Conservation (phyloP, 2,888 invertebrate species). For the Drosophila pseudotalamancana region DNA sequence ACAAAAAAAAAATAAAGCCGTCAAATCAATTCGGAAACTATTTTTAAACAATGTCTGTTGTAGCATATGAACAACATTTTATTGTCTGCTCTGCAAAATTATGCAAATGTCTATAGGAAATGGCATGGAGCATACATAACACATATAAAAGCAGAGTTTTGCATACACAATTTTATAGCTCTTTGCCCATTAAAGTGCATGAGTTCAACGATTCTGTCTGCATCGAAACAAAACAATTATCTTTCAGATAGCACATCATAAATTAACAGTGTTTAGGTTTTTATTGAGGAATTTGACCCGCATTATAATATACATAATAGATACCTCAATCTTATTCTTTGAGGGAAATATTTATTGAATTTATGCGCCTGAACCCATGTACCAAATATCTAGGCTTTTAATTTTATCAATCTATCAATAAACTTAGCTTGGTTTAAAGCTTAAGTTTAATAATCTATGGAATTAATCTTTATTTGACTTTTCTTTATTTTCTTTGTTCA, state of each 20-base stretch:
- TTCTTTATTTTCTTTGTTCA: no score
- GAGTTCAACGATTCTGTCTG: neutral
- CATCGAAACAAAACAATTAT: conserved; percentile 6
- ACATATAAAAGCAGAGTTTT: neutral
- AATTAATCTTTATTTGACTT: no score
- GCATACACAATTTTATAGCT: conserved; percentile 11
- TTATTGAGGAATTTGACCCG: neutral
- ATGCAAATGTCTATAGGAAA: conserved; percentile 5
- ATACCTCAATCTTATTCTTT: no score
- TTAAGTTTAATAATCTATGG: no score
- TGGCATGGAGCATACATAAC: neutral
- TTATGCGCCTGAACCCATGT: no score
- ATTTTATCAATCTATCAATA: no score
- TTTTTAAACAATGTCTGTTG: conserved; percentile 6
- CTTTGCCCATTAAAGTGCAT: neutral
- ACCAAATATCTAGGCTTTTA: no score
- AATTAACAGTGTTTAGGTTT: neutral
- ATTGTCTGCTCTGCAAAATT: conserved; percentile 1
- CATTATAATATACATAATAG: no score
- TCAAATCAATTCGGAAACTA: conserved; percentile 29
- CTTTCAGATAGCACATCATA: neutral
- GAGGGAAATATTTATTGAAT: no score
- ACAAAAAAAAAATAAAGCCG: conserved; percentile 9
- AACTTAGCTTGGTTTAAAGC: no score
- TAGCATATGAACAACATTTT: conserved; percentile 2